A percentile compares a stretch with the other conserved stretches of the same genome.
phyloP scores from a whole-genome alignment of 2,888 invertebrate genomes.

The Plagodis pulveraria region DNA sequence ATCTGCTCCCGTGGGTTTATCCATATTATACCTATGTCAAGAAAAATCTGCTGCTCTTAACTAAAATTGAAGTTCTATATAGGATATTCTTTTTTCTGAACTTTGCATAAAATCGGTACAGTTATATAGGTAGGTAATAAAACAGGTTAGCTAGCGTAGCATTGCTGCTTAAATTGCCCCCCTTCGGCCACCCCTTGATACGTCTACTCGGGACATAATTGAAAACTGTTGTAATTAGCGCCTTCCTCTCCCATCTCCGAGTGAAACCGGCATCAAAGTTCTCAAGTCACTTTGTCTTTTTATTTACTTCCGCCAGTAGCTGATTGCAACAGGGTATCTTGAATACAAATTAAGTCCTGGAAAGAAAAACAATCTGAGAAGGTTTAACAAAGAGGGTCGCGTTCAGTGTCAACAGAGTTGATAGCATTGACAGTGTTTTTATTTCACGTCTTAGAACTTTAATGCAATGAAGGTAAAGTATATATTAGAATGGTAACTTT shows the following conservation, averaged over 20 bases:
- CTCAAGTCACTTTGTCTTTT: constrained; percentile 7
- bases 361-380: constrained; percentile 5
- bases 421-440: too few relatives aligned
- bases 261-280: constrained; percentile 9
- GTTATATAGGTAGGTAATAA: not conserved
- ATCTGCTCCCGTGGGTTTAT: too few relatives aligned
- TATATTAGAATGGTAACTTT: not conserved
- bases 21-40: too few relatives aligned
- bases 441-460: too few relatives aligned
- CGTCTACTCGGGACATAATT: not conserved
- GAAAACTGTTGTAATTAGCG: constrained; percentile 9
- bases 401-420: too few relatives aligned
- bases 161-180: not conserved
- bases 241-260: not conserved
- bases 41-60: too few relatives aligned
- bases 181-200: not conserved
- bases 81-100: too few relatives aligned
- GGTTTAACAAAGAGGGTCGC: not conserved
- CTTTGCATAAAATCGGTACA: too few relatives aligned
- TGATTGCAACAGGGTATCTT: constrained; percentile 8
- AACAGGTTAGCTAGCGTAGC: not conserved
- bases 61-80: too few relatives aligned
- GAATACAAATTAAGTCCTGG: constrained; percentile 1
- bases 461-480: too few relatives aligned
- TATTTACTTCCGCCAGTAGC: constrained; percentile 9